Evolutionary conservation across 2,797 vertebrate genomes (phyloP).

Genomic region (Okamejei kenojei): DNA sequence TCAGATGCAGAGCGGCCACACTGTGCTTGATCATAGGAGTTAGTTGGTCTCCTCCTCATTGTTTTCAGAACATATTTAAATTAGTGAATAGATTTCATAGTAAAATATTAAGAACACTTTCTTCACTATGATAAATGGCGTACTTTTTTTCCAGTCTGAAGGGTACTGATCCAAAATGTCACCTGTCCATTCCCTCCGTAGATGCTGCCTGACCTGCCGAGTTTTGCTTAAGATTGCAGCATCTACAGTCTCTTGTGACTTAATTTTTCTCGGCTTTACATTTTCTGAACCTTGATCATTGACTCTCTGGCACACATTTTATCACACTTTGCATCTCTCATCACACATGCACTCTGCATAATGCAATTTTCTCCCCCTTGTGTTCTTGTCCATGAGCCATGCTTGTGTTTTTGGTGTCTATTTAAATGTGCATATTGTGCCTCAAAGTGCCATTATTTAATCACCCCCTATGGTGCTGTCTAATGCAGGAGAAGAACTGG

Average conservation of each 20-base stretch:
- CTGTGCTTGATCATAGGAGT: neutral
- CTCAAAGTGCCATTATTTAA: neutral
- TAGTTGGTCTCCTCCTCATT: neutral
- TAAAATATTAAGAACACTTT: neutral
- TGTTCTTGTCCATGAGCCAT: neutral
- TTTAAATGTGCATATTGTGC: neutral
- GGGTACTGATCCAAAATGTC: too few relatives aligned
- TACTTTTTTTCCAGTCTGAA: too few relatives aligned
- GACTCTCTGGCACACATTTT: too few relatives aligned
- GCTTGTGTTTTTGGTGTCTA: neutral
- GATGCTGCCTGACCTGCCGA: too few relatives aligned
- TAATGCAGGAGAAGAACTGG: slow-evolving; percentile 66
- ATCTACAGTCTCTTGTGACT: too few relatives aligned
- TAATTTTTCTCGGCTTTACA: too few relatives aligned
- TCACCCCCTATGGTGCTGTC: neutral
- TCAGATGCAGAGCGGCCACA: neutral
- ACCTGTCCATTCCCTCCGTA: too few relatives aligned
- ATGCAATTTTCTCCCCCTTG: neutral
- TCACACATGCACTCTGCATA: too few relatives aligned
- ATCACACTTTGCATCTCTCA: neutral
- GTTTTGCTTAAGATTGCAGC: too few relatives aligned
- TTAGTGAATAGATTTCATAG: neutral
- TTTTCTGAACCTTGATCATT: too few relatives aligned
- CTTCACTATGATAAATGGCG: neutral
- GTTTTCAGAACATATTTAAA: neutral